Evolutionary conservation across 2,113 vertebrate genomes (phyloP).

Genomic region (Formicarius rufipectus): DNA sequence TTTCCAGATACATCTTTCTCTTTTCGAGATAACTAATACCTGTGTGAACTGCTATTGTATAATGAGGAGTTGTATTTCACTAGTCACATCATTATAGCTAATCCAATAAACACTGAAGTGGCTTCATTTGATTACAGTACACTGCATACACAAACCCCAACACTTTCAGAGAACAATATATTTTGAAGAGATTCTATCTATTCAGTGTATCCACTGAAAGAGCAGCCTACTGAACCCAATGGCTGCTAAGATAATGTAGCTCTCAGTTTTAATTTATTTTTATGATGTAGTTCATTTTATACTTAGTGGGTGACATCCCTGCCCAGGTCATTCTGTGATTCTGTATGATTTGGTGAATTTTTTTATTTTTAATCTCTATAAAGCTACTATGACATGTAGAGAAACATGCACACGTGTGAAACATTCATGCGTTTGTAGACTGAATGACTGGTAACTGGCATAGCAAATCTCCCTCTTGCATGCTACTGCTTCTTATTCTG

Average conservation of each 20-base stretch:
- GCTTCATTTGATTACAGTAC: neutral
- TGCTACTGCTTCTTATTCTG: neutral
- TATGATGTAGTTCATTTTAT: neutral
- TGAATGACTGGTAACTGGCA: neutral
- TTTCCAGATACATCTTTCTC: neutral
- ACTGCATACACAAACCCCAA: neutral
- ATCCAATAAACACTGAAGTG: neutral
- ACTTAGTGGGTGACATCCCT: neutral
- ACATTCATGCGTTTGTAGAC: neutral
- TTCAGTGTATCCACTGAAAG: neutral
- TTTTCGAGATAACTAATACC: neutral
- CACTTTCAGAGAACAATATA: neutral
- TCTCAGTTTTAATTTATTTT: neutral
- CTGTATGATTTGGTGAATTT: neutral
- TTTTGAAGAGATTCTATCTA: neutral
- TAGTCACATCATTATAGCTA: neutral
- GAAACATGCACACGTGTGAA: fast-evolving
- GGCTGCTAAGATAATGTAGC: neutral
- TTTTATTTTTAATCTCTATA: neutral
- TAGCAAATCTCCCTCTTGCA: neutral
- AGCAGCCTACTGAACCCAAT: neutral
- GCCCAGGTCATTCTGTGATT: neutral
- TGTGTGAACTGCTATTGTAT: neutral
- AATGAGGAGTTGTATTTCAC: neutral
- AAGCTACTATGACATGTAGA: neutral